A percentile compares a stretch with the other conserved stretches of the same genome.
phyloP scores from a whole-genome alignment of 2,888 invertebrate genomes.

The Andricus curvator region DNA sequence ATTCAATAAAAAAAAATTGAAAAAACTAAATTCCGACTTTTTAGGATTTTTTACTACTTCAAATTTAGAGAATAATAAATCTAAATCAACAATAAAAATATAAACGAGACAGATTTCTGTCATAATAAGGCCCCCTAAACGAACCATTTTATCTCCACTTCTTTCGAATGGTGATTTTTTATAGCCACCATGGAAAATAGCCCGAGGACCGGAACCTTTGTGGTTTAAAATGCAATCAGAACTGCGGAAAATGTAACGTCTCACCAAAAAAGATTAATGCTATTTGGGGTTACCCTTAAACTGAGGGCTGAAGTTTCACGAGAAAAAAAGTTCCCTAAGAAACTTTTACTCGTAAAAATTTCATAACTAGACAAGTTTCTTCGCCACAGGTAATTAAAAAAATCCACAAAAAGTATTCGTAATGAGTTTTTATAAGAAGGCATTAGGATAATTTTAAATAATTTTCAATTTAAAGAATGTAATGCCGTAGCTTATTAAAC shows the following conservation, averaged over 20 bases:
- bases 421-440: too few species aligned
- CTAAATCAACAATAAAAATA: background rate
- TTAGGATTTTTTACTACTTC: too few species aligned
- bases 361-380: background rate
- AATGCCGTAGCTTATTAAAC: background rate
- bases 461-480: background rate
- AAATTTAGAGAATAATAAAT: background rate
- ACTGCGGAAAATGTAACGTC: constrained; percentile 28
- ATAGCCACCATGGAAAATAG: constrained; percentile 30
- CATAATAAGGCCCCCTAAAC: constrained; percentile 22
- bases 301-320: background rate
- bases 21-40: too few species aligned
- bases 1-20: too few species aligned
- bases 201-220: background rate
- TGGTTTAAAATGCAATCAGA: constrained; percentile 25
- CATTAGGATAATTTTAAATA: too few species aligned
- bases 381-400: background rate
- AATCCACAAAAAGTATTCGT: background rate
- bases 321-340: background rate
- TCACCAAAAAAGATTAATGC: constrained; percentile 33
- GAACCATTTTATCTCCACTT: constrained; percentile 19
- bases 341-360: background rate
- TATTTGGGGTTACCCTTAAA: background rate
- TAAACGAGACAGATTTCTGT: constrained; percentile 21
- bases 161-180: constrained; percentile 14